phyloP scores from a whole-genome alignment of 1,140 invertebrate genomes.

The Oryctes rhinoceros region DNA sequence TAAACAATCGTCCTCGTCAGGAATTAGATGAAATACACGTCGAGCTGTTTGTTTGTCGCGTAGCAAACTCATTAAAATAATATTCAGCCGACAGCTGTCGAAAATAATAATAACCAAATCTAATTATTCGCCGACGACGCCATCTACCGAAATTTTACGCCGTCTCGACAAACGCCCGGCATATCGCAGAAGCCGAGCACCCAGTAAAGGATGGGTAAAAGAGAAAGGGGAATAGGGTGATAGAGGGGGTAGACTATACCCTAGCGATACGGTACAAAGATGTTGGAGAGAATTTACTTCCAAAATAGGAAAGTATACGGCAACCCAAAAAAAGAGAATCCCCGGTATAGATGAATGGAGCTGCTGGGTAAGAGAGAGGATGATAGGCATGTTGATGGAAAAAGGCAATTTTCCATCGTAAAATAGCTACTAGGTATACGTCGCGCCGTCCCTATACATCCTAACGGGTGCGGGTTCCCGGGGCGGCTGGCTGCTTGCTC shows the following conservation, averaged over 20 bases:
- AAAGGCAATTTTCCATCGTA: slow-evolving; percentile 18
- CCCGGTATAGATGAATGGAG: not conserved
- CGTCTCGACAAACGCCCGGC: not conserved
- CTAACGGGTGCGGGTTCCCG: not conserved
- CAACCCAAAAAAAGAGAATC: too few relatives aligned
- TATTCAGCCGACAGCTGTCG: slow-evolving; percentile 7
- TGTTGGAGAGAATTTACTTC: too few relatives aligned
- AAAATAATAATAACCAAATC: slow-evolving; percentile 20
- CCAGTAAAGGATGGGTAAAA: not conserved
- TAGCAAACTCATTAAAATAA: not conserved
- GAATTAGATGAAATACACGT: too few relatives aligned
- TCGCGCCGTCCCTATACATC: not conserved
- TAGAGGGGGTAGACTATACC: not conserved
- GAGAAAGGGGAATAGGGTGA: not conserved
- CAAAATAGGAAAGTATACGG: too few relatives aligned
- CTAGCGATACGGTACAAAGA: too few relatives aligned
- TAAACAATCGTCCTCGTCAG: too few relatives aligned
- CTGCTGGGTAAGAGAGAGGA: not conserved
- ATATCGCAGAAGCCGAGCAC: not conserved
- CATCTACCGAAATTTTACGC: not conserved
- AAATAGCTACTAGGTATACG: not conserved
- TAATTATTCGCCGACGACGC: not conserved
- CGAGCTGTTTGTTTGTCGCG: too few relatives aligned
- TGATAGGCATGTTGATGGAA: slow-evolving; percentile 8
- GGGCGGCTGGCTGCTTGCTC: not conserved